These are phyloP conservation scores for Scaptomyza reducta DNA, from an alignment of 2,888 invertebrate species.

Conservation along the genomic window DNA sequence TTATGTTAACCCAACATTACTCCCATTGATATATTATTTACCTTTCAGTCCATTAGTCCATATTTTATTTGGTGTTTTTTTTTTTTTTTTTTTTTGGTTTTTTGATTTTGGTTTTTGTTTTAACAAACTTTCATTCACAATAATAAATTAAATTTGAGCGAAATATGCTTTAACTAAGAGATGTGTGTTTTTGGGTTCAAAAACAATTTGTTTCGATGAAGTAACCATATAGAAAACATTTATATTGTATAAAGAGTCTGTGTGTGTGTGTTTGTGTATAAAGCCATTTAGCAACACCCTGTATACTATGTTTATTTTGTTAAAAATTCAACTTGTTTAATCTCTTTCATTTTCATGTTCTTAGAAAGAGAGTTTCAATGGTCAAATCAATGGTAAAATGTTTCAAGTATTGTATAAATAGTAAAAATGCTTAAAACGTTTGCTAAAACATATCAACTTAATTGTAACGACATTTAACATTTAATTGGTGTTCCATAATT, in stretches of 20 bases:
- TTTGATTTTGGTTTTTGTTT: slow-evolving; percentile 30
- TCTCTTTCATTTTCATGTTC: background rate
- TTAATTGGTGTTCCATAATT: slow-evolving; percentile 66
- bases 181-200: slow-evolving; percentile 9
- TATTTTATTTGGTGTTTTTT: slow-evolving; percentile 21
- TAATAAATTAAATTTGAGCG: slow-evolving; percentile 75
- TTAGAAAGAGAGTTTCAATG: slow-evolving; percentile 51
- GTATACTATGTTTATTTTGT: slow-evolving; percentile 59
- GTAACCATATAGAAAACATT: slow-evolving; percentile 53
- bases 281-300: slow-evolving; percentile 75
- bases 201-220: slow-evolving; percentile 51
- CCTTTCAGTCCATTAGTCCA: slow-evolving; percentile 72
- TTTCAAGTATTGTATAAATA: slow-evolving; percentile 20
- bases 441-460: slow-evolving; percentile 77
- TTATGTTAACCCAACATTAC: slow-evolving; percentile 44
- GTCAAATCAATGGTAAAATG: slow-evolving; percentile 33
- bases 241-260: slow-evolving; percentile 18
- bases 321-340: slow-evolving; percentile 39
- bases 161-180: slow-evolving; percentile 68
- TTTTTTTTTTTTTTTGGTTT: slow-evolving; percentile 25
- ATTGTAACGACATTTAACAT: slow-evolving; percentile 77
- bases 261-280: slow-evolving; percentile 37
- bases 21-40: slow-evolving; percentile 77
- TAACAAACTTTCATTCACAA: slow-evolving; percentile 59
- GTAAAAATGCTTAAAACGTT: slow-evolving; percentile 61